Evolutionary conservation across 2,113 vertebrate genomes (phyloP).

Genomic region (Octodon degus): DNA sequence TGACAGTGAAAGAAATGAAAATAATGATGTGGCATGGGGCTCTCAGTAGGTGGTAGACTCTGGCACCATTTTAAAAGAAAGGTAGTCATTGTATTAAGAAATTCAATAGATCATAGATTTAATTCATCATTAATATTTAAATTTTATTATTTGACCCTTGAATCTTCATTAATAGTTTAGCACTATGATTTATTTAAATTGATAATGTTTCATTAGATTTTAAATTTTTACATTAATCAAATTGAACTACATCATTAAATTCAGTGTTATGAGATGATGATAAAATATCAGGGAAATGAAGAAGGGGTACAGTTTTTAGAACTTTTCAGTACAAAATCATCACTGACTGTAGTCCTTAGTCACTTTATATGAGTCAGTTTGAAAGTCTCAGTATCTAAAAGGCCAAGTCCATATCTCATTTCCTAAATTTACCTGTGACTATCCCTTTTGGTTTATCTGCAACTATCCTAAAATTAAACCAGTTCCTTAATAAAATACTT

Average conservation of each 20-base stretch:
- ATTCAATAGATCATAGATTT: constrained; percentile 41
- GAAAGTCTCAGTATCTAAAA: constrained; percentile 15
- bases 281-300: neutral
- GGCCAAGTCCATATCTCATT: neutral
- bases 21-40: too few species aligned
- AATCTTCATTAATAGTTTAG: constrained; percentile 67
- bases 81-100: neutral
- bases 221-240: constrained; percentile 74
- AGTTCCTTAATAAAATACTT: neutral
- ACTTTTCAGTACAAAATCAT: neutral
- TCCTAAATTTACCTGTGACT: neutral
- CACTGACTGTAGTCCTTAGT: neutral
- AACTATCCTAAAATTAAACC: neutral
- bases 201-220: constrained; percentile 69
- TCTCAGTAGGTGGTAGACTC: neutral
- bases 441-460: neutral
- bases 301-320: neutral
- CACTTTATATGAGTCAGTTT: neutral
- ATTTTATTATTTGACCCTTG: constrained; percentile 69
- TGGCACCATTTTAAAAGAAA: constrained; percentile 12
- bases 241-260: constrained; percentile 65
- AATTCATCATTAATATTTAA: constrained; percentile 62
- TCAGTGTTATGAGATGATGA: neutral
- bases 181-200: constrained; percentile 74
- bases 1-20: neutral